Evolutionary conservation across 2,888 invertebrate species (phyloP).

Genomic region (Pseudoips prasinana): DNA sequence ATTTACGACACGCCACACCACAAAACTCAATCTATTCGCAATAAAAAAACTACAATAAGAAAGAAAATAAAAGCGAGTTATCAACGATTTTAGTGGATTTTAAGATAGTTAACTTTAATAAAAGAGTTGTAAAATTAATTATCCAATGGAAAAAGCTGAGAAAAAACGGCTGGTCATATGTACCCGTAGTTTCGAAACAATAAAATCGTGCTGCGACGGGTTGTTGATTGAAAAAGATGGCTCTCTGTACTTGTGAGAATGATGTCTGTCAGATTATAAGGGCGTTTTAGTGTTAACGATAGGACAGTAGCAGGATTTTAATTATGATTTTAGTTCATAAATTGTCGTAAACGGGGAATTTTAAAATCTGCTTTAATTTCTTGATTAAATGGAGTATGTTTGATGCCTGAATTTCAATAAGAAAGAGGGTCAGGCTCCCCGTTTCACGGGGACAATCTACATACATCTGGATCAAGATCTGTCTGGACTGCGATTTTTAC

Average conservation of each 20-base stretch:
- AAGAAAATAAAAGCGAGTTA: conserved; percentile 41
- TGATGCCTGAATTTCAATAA: too few relatives aligned
- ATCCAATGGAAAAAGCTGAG: conserved; percentile 45
- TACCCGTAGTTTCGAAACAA: conserved; percentile 70
- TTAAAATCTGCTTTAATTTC: too few relatives aligned
- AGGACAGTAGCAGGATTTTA: conserved; percentile 17
- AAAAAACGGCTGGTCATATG: conserved; percentile 33
- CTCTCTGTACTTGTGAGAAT: conserved; percentile 62
- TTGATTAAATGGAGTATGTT: too few relatives aligned
- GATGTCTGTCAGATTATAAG: conserved; percentile 53
- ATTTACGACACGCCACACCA: conserved; percentile 34
- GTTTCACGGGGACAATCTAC: too few relatives aligned
- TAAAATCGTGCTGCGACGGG: conserved; percentile 69
- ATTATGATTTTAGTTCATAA: conserved; percentile 16
- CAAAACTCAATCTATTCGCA: conserved; percentile 64
- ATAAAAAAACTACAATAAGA: conserved; percentile 50
- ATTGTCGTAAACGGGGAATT: background rate
- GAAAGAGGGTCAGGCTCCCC: too few relatives aligned
- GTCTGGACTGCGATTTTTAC: too few relatives aligned
- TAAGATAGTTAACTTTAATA: conserved; percentile 64
- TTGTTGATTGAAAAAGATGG: conserved; percentile 79
- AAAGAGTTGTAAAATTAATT: conserved; percentile 76
- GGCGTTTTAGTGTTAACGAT: conserved; percentile 52
- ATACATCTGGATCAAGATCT: too few relatives aligned
- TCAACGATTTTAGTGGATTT: conserved; percentile 53